phyloP scores from a whole-genome alignment of 2,888 invertebrate genomes.

The Chymomyza fuscimana region DNA sequence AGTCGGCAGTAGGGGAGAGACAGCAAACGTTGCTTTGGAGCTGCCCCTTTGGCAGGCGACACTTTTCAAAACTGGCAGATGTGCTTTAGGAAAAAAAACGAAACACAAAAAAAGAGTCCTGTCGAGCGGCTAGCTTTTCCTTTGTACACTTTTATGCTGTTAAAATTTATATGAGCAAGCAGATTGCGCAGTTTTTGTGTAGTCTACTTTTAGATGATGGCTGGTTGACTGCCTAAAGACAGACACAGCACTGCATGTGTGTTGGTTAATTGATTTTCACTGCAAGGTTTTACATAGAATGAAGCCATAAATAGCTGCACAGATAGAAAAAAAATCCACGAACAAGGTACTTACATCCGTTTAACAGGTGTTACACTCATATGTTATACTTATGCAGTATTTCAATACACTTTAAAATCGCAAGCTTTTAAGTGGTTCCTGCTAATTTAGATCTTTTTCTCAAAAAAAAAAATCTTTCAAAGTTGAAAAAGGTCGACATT shows the following conservation, averaged over 20 bases:
- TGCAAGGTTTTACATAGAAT: background rate
- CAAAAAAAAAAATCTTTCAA: too few species aligned
- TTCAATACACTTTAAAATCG: too few species aligned
- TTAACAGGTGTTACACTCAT: too few species aligned
- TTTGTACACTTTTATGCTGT: background rate
- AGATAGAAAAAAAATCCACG: background rate
- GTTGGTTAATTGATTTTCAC: conserved; percentile 2
- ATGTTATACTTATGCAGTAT: too few species aligned
- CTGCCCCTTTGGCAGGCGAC: conserved; percentile 11
- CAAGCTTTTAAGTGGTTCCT: too few species aligned
- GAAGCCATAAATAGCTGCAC: background rate
- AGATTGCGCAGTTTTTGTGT: conserved; percentile 4
- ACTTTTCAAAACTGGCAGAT: background rate
- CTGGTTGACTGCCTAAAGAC: background rate
- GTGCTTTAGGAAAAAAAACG: background rate
- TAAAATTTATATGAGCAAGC: conserved; percentile 3
- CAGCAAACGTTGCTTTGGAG: conserved; percentile 22
- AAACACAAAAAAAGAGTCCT: background rate
- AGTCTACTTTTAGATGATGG: background rate
- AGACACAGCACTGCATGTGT: background rate
- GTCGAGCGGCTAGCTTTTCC: background rate
- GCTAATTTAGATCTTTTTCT: too few species aligned
- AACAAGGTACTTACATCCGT: too few species aligned
- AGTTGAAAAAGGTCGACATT: too few species aligned
- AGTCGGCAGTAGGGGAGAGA: conserved; percentile 24